phyloP scores from a whole-genome alignment of 2,113 vertebrate species.

The Lynx canadensis region DNA sequence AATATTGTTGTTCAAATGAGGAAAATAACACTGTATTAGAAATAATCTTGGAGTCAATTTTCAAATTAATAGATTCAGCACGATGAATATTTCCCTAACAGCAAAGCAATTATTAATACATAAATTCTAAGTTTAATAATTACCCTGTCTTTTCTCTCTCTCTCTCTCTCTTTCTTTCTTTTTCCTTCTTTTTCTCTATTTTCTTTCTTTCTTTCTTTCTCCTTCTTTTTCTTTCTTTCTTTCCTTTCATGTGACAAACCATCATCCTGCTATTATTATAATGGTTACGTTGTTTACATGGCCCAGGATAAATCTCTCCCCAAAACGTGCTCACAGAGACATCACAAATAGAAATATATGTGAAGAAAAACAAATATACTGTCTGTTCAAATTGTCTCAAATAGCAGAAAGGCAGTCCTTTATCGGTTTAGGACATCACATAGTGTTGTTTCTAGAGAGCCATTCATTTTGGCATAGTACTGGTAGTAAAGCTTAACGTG shows the following conservation, averaged over 20 bases:
- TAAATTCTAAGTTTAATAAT: constrained; percentile 45
- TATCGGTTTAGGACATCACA: background rate
- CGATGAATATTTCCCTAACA: constrained; percentile 21
- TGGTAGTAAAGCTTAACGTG: background rate
- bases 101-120: constrained; percentile 41
- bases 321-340: constrained; percentile 17
- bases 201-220: background rate
- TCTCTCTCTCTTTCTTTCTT: too few species aligned
- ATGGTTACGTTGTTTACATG: background rate
- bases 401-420: background rate
- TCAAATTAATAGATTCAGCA: background rate
- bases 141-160: background rate
- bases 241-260: background rate
- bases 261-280: constrained; percentile 15
- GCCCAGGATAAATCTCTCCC: background rate
- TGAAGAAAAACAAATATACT: constrained; percentile 43
- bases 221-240: background rate
- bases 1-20: constrained; percentile 38
- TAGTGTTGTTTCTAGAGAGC: background rate
- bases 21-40: constrained; percentile 26
- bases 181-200: too few species aligned
- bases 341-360: background rate
- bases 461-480: background rate
- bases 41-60: constrained; percentile 29
- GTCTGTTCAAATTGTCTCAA: constrained; percentile 3